Conservation (phyloP, 2,888 invertebrate species). For the Pyralis farinalis region DNA sequence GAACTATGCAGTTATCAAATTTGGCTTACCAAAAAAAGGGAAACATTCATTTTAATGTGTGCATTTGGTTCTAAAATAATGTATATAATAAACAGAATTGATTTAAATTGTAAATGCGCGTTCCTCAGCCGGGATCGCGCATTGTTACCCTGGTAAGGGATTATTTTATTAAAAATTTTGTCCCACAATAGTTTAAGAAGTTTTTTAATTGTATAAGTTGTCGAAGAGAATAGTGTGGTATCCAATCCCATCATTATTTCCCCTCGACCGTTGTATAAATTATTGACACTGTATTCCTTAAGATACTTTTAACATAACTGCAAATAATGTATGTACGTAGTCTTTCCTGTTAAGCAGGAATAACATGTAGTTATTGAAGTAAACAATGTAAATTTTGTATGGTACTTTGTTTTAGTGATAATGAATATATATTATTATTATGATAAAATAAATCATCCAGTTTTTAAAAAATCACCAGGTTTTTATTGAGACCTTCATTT, state of each 20-base stretch:
- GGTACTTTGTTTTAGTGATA: conserved; percentile 84
- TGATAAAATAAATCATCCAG: conserved; percentile 85
- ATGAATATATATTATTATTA: conserved; percentile 86
- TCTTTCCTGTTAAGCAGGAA: conserved; percentile 80
- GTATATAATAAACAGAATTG: conserved; percentile 63
- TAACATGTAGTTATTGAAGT: conserved; percentile 71
- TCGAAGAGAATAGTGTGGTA: conserved; percentile 36
- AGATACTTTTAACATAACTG: conserved; percentile 60
- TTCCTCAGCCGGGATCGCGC: conserved; percentile 33
- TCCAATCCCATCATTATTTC: conserved; percentile 37
- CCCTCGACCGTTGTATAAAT: conserved; percentile 75
- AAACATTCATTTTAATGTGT: conserved; percentile 52
- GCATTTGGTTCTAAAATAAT: conserved; percentile 60
- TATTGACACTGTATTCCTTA: conserved; percentile 65
- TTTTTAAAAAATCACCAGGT: conserved; percentile 80
- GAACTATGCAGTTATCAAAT: conserved; percentile 55
- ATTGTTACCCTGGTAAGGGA: conserved; percentile 44
- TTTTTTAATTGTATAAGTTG: conserved; percentile 24
- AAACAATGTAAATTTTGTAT: conserved; percentile 88
- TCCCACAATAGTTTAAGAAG: conserved; percentile 58
- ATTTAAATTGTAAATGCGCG: conserved; percentile 18
- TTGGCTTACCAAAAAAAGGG: conserved; percentile 65
- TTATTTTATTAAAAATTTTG: conserved; percentile 58
- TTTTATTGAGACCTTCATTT: too few species aligned
- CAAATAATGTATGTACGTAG: conserved; percentile 75